Evolutionary conservation across 2,113 vertebrate genomes (phyloP), one percentile per base, ranked within the genome.

Genomic region (Patagioenas fasciata): DNA sequence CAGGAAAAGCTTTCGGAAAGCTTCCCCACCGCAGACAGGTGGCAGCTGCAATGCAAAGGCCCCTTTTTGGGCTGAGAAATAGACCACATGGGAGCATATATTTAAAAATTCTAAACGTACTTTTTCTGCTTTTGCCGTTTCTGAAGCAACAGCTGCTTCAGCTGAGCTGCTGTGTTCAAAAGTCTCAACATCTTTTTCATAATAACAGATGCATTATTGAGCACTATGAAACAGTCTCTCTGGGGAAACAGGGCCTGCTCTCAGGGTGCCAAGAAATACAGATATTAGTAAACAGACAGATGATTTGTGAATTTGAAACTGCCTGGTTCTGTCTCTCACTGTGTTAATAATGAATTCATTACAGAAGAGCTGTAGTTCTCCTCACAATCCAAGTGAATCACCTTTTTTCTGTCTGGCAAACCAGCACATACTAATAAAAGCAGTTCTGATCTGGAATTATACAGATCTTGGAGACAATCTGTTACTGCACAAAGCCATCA

Each of bases 241-340:
- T 64, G 87, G 94, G 95, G 97, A 56, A 91, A 96, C 8, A 5
- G 36, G 77, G 89, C 74, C 89, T 83, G 79, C 67, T 91, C 81
- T 93, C 17, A 29, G 75, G 86, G 81, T 95, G 95, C 97, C 97
- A 97, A 97, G 94, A 96, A 36, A 0, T 81, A 96, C 90, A 97
- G 87, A 91, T 96, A 97, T 93, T 96, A 93, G 78, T 84, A 91
- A 91, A 96, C 96, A 92, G 94, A 89, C 80, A 94, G 93, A 97
- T 91, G 93, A 97, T 95, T 95, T 95, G 85, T 94, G 91, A 95
- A 97, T 96, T 92, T 94, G 84, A 93, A 95, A 95, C 93, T 95
- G 95, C 86, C 40, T 92, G 44, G 91, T 82, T 94, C 88, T 94
- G 75, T 82, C 89, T 94, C 93, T 95, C 64, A 36, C 93, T 92